Percentiles rank a stretch among this genome's conserved stretches.
These are phyloP conservation scores for Antitype chi DNA, from an alignment of 2,888 invertebrate genomes.

Conservation along the genomic window DNA sequence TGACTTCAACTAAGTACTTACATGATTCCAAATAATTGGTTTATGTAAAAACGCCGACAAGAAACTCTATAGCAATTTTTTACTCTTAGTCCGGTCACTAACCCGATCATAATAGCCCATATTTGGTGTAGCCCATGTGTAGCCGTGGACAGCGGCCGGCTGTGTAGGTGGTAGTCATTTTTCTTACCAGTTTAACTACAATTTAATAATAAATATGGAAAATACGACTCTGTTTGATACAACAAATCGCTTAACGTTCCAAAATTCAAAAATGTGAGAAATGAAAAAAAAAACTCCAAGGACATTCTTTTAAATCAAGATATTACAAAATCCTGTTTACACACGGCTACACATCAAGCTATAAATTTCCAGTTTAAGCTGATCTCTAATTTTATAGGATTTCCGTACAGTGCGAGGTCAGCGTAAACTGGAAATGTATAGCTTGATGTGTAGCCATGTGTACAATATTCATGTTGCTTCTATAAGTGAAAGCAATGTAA, in stretches of 20 bases:
- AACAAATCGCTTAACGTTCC: background rate
- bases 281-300: background rate
- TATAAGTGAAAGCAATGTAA: too few relatives aligned
- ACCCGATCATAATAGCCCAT: conserved; percentile 28
- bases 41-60: background rate
- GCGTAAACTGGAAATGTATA: too few relatives aligned
- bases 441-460: too few relatives aligned
- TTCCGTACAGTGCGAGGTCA: too few relatives aligned
- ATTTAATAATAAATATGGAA: background rate
- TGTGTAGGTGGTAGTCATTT: conserved; percentile 31
- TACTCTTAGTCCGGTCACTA: conserved; percentile 4
- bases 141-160: conserved; percentile 7
- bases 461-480: too few relatives aligned
- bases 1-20: too few relatives aligned
- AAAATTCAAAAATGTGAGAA: background rate
- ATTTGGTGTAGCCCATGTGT: conserved; percentile 17
- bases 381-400: too few relatives aligned
- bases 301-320: too few relatives aligned
- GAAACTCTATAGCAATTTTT: conserved; percentile 19
- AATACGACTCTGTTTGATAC: background rate
- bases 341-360: too few relatives aligned
- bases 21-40: conserved; percentile 7
- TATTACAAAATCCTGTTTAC: too few relatives aligned
- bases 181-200: conserved; percentile 1
- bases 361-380: too few relatives aligned